A percentile compares a stretch with the other conserved stretches of the same genome.
phyloP scores from a whole-genome alignment of 1,140 invertebrate genomes.

The Epicauta chinensis region DNA sequence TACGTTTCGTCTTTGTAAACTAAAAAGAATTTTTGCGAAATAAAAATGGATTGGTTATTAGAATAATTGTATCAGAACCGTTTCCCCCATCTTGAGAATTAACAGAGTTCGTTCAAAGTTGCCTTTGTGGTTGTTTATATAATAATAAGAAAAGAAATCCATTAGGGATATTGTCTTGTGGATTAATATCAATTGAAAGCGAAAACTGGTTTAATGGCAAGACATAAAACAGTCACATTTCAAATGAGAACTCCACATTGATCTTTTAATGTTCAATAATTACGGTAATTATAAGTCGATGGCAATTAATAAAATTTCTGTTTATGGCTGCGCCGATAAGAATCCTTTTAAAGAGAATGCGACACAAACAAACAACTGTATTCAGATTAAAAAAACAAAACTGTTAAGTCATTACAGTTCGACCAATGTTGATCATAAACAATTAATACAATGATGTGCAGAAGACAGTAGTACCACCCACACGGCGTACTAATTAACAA shows the following conservation, averaged over 20 bases:
- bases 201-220: slow-evolving; percentile 1
- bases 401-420: background rate
- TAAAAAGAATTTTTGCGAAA: too few species aligned
- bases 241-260: too few species aligned
- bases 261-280: too few species aligned
- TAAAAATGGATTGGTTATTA: too few species aligned
- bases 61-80: too few species aligned
- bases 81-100: too few species aligned
- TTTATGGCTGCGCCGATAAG: background rate
- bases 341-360: slow-evolving; percentile 8
- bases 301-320: slow-evolving; percentile 1
- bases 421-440: slow-evolving; percentile 14
- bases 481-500: slow-evolving; percentile 23
- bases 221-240: too few species aligned
- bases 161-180: slow-evolving; percentile 15
- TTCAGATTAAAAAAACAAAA: slow-evolving; percentile 2
- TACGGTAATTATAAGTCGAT: background rate
- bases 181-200: slow-evolving; percentile 6
- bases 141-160: slow-evolving; percentile 7
- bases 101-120: too few species aligned
- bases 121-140: too few species aligned
- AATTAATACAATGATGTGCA: slow-evolving; percentile 17
- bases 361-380: too few species aligned
- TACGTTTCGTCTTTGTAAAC: too few species aligned
- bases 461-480: slow-evolving; percentile 21